A percentile compares a stretch with the other conserved stretches of the same genome.
Evolutionary conservation across 2,113 vertebrate genomes (phyloP).

Genomic region (Cromileptes altivelis): DNA sequence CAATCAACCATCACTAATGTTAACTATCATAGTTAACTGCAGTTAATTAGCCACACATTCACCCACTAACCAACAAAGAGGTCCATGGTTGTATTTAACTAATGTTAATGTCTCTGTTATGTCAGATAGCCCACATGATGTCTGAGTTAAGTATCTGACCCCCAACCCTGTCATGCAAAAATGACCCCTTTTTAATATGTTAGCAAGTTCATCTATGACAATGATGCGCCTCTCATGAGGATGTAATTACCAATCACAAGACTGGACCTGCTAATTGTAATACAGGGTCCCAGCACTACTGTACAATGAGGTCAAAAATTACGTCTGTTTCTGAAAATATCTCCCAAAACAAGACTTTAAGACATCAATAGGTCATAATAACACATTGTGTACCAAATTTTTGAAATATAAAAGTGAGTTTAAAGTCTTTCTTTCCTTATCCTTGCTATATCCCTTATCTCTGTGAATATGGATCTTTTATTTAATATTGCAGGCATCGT

Average conservation of each 20-base stretch:
- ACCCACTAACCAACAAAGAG: no score
- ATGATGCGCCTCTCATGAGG: background rate
- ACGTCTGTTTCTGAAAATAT: background rate
- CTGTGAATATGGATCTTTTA: conserved; percentile 30
- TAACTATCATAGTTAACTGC: no score
- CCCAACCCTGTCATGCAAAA: no score
- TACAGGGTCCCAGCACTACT: background rate
- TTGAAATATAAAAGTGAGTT: conserved; percentile 12
- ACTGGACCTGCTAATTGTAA: background rate
- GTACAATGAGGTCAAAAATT: background rate
- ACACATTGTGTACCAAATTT: background rate
- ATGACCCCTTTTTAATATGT: no score
- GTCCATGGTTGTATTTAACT: no score
- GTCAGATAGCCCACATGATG: no score
- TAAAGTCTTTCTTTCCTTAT: conserved; percentile 22
- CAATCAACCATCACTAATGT: no score
- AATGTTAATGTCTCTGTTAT: no score
- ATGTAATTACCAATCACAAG: conserved; percentile 7
- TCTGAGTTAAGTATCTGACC: no score
- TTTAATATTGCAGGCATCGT: conserved; percentile 50
- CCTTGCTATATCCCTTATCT: background rate
- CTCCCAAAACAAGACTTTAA: background rate
- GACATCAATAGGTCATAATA: background rate
- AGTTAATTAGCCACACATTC: no score
- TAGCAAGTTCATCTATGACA: background rate